Percentiles rank a stretch among this genome's conserved stretches.
Conservation (phyloP, 2,888 invertebrate species). For the Apamea anceps region DNA sequence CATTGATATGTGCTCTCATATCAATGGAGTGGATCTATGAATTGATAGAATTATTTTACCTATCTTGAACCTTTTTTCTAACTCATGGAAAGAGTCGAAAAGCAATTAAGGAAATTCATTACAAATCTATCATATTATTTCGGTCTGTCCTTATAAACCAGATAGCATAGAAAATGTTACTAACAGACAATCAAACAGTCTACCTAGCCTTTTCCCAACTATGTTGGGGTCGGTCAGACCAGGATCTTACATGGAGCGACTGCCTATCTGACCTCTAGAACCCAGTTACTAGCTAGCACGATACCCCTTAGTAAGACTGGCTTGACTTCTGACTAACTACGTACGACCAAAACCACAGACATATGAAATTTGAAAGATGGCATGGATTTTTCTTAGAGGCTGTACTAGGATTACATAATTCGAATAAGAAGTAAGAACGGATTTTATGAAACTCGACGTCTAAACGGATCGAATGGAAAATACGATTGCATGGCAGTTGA, state of each 20-base stretch:
- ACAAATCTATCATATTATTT: neutral
- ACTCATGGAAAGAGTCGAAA: neutral
- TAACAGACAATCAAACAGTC: too few species aligned
- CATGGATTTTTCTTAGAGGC: neutral
- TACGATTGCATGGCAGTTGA: too few species aligned
- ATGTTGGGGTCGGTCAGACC: too few species aligned
- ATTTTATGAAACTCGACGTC: neutral
- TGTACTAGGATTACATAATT: neutral
- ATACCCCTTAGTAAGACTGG: too few species aligned
- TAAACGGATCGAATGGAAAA: neutral
- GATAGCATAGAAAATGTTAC: too few species aligned
- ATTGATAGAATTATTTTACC: neutral
- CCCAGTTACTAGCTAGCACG: too few species aligned
- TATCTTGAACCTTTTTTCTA: neutral
- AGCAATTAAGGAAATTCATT: neutral
- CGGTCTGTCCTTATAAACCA: neutral
- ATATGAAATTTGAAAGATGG: neutral
- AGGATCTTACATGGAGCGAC: too few species aligned
- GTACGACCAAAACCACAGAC: neutral
- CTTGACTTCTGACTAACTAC: too few species aligned
- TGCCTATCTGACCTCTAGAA: too few species aligned
- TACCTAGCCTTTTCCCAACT: too few species aligned
- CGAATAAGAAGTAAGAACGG: too few species aligned
- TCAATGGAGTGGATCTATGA: neutral
- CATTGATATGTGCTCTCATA: constrained; percentile 14